Percentiles rank a stretch among this genome's conserved stretches.
Evolutionary conservation across 2,888 invertebrate species (phyloP).

Genomic region (Petrophora chlorosata): DNA sequence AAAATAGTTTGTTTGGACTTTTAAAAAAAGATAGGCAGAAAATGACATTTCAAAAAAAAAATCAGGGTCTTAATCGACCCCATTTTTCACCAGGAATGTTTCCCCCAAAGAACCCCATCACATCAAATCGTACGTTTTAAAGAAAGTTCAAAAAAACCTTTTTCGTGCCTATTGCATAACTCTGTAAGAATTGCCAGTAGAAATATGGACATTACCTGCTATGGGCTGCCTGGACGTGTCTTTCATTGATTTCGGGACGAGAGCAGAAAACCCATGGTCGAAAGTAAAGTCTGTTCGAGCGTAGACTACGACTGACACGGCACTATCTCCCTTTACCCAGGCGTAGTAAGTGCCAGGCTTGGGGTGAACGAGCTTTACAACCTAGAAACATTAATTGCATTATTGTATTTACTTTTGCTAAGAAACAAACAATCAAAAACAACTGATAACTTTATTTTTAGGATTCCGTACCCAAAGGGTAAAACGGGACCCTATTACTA

Average conservation of each 20-base stretch:
- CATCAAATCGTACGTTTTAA: too few relatives aligned
- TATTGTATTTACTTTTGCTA: background rate
- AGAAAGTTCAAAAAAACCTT: too few relatives aligned
- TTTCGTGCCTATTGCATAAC: too few relatives aligned
- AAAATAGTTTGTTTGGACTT: too few relatives aligned
- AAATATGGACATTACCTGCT: constrained; percentile 19
- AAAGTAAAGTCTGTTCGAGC: constrained; percentile 34
- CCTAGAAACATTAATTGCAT: constrained; percentile 14
- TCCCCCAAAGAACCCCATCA: too few relatives aligned
- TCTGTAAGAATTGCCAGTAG: too few relatives aligned
- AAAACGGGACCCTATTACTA: too few relatives aligned
- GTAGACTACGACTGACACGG: constrained; percentile 26
- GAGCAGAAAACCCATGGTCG: constrained; percentile 34
- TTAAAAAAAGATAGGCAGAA: too few relatives aligned
- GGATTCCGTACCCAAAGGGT: too few relatives aligned
- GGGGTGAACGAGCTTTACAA: constrained; percentile 23
- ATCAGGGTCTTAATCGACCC: too few relatives aligned
- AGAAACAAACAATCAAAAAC: background rate
- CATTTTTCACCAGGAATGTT: too few relatives aligned
- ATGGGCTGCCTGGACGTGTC: constrained; percentile 32
- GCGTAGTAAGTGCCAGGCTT: constrained; percentile 29
- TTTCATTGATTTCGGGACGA: constrained; percentile 24
- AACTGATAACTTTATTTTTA: background rate
- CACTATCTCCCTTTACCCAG: constrained; percentile 22
- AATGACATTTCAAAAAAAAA: too few relatives aligned